Evolutionary conservation across 2,888 invertebrate species (phyloP), one percentile per base, ranked within the genome.

Genomic region (Calliopum simillimum): DNA sequence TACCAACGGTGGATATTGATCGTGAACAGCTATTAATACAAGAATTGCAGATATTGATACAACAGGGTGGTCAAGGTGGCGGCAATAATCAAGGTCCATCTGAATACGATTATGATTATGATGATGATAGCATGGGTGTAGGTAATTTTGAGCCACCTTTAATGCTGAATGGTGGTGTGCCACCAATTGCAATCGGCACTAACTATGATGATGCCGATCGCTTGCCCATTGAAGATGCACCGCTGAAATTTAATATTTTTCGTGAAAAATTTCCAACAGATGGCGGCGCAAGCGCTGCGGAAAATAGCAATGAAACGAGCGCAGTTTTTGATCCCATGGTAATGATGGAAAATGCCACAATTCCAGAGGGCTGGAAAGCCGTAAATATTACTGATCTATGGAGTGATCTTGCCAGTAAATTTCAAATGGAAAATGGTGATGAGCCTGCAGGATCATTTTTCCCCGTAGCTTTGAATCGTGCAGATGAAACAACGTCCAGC

Each of bases 201-300:
- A 51, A 64, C 21, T 53, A 23, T 19, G 62, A 68, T 25, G 53
- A 53, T n/a, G 53, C 43, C 5, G 65, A 78, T 68, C 74, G 69
- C 12, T 65, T 73, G n/a, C 83, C 82, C 69, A 76, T 76, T 23
- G 79, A 78, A 71, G 84, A 84, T 76, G 85, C 82, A 5, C 86
- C 86, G 0, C 73, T 86, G 33, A 86, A 86, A 71, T 84, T 86
- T 55, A 84, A 85, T 69, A 82, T 86, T 69, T 86, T 86, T 69
- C 75, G 83, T 49, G 81, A 80, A 64, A 84, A 82, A 71, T 84
- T 81, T 75, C 79, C 82, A 53, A 81, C 80, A 51, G 77, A 72
- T 47, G 33, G 33, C 49, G 33, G 33, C 49, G 71, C 69, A 44
- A 71, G 71, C 62, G 8, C 51, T 66, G 1, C 67, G 1, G 8